Evolutionary conservation across 2,888 invertebrate species (phyloP), one percentile per base, ranked within the genome.

Genomic region (Thyatira batis): DNA sequence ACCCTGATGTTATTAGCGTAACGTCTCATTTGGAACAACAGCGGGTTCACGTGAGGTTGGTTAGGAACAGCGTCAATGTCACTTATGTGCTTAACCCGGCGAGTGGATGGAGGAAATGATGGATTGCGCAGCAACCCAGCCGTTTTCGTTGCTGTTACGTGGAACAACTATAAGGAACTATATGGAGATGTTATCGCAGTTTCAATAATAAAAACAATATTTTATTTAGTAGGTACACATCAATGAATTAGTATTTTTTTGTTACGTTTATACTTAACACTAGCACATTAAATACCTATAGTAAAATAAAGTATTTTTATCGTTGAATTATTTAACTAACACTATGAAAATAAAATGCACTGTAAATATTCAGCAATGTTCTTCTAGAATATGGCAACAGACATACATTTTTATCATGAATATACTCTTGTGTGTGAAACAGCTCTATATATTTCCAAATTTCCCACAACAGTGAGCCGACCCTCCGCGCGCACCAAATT

Each of bases 41-140:
- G 58, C 70, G 56, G 71, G 86, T 45, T 82, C 87, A 72, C 68
- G 70, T 64, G 63, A 54, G 20, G 63, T 63, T 85, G 87, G 88
- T 75, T 69, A 73, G 77, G 66, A 69, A 78, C 72, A 80, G 88
- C 85, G 89, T 92, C 91, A 91, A 88, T 92, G 91, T 92, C 91
- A 92, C 91, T 91, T 92, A 92, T 87, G 88, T 89, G 89, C 85
- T 90, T 90, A 89, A 90, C 89, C 89, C 90, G 91, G 80, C 88
- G 91, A 90, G 86, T 87, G 89, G 89, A 88, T 89, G 88, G 88
- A 89, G 89, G 88, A 90, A 90, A 92, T 91, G 91, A 91, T 91
- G 74, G 87, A 92, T 92, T 77, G 80, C 71, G 69, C 76, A 84
- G 80, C 84, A 77, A 83, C 82, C 87, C 82, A 78, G 78, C 85